Percentiles rank a stretch among this genome's conserved stretches.
Evolutionary conservation across 2,888 invertebrate species (phyloP).

Genomic region (Nephrocerus scutellatus): DNA sequence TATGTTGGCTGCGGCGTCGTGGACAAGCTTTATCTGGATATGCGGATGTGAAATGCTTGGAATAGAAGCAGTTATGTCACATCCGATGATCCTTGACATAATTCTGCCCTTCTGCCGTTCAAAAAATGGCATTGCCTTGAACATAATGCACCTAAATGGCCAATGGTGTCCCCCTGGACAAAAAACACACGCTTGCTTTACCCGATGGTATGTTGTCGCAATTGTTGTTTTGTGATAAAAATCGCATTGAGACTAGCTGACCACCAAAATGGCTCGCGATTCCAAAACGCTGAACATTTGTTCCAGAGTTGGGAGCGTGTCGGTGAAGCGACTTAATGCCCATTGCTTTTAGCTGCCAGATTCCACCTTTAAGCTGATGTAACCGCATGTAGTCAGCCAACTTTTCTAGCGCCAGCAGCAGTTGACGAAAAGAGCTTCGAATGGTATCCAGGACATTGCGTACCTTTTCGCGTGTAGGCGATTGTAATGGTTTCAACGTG

Average conservation of each 20-base stretch:
- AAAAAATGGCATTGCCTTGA: background rate
- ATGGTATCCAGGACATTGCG: slow-evolving; percentile 1
- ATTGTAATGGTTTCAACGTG: background rate
- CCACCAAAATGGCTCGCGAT: slow-evolving; percentile 3
- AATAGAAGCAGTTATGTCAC: slow-evolving; percentile 2
- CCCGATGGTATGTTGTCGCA: background rate
- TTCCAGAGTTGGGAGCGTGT: too few relatives aligned
- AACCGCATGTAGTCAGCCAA: background rate
- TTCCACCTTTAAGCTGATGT: background rate
- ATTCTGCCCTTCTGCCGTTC: background rate
- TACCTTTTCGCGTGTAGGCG: background rate
- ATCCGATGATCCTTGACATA: too few relatives aligned
- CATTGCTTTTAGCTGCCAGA: background rate
- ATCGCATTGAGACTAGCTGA: background rate
- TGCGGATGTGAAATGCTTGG: background rate
- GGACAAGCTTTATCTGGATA: slow-evolving; percentile 3
- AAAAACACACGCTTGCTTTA: background rate
- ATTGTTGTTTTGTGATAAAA: background rate
- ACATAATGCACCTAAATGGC: slow-evolving; percentile 1
- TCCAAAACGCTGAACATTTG: too few relatives aligned
- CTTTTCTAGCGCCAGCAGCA: background rate
- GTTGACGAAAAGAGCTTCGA: slow-evolving; percentile 1
- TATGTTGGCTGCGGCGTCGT: too few relatives aligned
- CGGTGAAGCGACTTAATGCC: background rate
- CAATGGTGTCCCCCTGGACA: slow-evolving; percentile 1